These are phyloP conservation scores for Aradophagus sp. DNA, from an alignment of 1,140 invertebrate species.

Conservation along the genomic window DNA sequence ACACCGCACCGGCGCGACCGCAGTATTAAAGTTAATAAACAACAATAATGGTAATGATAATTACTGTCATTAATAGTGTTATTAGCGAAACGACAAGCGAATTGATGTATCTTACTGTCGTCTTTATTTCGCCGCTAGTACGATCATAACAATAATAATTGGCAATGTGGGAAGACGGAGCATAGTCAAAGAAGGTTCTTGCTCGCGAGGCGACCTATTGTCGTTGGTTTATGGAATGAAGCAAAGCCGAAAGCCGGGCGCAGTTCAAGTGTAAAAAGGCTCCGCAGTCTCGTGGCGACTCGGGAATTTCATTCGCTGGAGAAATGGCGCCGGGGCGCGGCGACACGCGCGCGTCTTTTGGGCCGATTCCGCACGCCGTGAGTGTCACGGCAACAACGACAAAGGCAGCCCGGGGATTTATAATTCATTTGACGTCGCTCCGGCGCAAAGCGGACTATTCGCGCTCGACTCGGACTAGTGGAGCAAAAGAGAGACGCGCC, in stretches of 20 bases:
- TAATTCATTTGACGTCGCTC: constrained; percentile 53
- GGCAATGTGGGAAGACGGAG: too few relatives aligned
- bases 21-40: too few relatives aligned
- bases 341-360: constrained; percentile 13
- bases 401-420: constrained; percentile 55
- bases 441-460: constrained; percentile 32
- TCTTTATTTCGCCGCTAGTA: too few relatives aligned
- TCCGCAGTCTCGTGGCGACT: not conserved
- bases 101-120: too few relatives aligned
- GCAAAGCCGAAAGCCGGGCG: not conserved
- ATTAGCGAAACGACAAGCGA: too few relatives aligned
- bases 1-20: too few relatives aligned
- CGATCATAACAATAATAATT: too few relatives aligned
- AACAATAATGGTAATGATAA: too few relatives aligned
- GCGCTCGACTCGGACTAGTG: constrained; percentile 32
- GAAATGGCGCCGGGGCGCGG: constrained; percentile 1
- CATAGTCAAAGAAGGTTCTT: too few relatives aligned
- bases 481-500: constrained; percentile 8
- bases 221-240: too few relatives aligned
- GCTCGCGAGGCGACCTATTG: too few relatives aligned
- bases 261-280: constrained; percentile 14
- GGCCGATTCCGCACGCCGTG: constrained; percentile 15
- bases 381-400: constrained; percentile 26
- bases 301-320: constrained; percentile 3
- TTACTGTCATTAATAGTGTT: too few relatives aligned